A percentile compares a stretch with the other conserved stretches of the same genome.
Conservation (phyloP, 2,888 invertebrate species). For the Agriopis marginaria region DNA sequence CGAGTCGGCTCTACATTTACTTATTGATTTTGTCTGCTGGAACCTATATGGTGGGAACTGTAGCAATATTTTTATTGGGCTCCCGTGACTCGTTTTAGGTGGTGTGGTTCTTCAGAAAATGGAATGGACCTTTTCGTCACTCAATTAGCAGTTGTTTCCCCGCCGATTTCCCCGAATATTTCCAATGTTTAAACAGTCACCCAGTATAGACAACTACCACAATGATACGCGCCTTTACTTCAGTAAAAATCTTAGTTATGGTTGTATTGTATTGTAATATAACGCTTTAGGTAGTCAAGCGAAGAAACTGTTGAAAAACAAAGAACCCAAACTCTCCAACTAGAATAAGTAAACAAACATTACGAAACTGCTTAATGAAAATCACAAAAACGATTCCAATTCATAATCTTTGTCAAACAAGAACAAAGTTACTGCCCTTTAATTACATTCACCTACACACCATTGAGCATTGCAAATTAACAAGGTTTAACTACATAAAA, state of each 20-base stretch:
- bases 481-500: background rate
- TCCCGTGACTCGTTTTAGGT: too few species aligned
- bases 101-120: too few species aligned
- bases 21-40: background rate
- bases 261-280: too few species aligned
- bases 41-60: too few species aligned
- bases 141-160: too few species aligned
- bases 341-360: background rate
- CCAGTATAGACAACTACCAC: too few species aligned
- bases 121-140: too few species aligned
- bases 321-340: background rate
- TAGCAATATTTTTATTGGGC: too few species aligned
- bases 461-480: background rate
- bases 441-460: background rate
- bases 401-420: conserved; percentile 6
- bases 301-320: background rate
- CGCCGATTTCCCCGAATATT: too few species aligned
- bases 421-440: background rate
- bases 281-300: background rate
- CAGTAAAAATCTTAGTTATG: background rate
- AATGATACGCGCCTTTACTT: too few species aligned
- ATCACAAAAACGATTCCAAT: conserved; percentile 10
- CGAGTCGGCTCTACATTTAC: background rate
- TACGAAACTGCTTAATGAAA: conserved; percentile 7
- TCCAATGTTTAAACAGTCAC: too few species aligned